Evolutionary conservation across 2,797 vertebrate genomes (phyloP), one percentile per base, ranked within the genome.

Genomic region (Crocidura indochinensis): DNA sequence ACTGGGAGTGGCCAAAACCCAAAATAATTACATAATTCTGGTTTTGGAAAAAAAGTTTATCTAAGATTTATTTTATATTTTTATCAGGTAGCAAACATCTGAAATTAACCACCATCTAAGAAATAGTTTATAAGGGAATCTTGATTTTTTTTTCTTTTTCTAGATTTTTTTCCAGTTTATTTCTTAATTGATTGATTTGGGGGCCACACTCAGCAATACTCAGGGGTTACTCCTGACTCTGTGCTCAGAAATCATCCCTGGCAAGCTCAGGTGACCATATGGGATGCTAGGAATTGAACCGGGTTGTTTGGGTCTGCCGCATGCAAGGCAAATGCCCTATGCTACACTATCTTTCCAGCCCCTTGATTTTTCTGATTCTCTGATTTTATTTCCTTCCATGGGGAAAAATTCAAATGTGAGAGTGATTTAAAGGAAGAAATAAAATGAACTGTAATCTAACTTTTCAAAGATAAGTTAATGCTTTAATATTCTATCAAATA

Each of bases 401-500:
- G 68, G 67, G 47, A 65, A 84, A 67, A 86, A 14, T 64, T 74
- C 38, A 4, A 46, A n/a, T 27, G n/a, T 44, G 27, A 5, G 4
- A 20, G 74, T 60, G 44, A 88, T 27, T 68, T 79, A 5, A 71
- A 68, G 72, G 17, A 1, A 62, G 62, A 68, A 60, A 60, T 20
- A 22, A 60, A 60, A 20, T 27, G 15, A 51, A 56, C 20, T 72
- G 20, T 81, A 62, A 27, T 38, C 15, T 17, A n/a, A 62, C 6
- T 51, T 22, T 51, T 53, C 64, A 75, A 78, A 77, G 60, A 27
- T 29, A 67, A 82, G 6, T 60, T 38, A 77, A 38, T 88, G 26
- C 72, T 90, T 85, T 81, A 79, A 68, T 47, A 7, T 89, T 87
- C 64, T 85, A 53, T 29, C 75, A 64, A 29, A 64, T 1, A 8